phyloP scores from a whole-genome alignment of 2,888 invertebrate species.

The Leucophora obtusa region DNA sequence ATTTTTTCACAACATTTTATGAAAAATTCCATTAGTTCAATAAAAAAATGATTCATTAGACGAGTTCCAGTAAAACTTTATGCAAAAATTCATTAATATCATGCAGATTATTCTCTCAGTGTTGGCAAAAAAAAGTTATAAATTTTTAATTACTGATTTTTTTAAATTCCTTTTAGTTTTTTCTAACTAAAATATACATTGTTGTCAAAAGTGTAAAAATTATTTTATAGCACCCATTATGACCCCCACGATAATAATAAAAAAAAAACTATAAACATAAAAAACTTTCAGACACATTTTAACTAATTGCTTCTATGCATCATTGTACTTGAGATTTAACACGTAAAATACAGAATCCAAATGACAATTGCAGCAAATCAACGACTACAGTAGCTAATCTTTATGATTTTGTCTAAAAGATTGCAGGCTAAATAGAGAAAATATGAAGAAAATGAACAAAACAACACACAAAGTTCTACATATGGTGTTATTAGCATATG shows the following conservation, averaged over 20 bases:
- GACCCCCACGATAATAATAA: neutral
- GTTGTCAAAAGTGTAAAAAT: neutral
- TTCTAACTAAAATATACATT: neutral
- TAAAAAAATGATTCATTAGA: too few relatives aligned
- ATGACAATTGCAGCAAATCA: neutral
- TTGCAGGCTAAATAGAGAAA: neutral
- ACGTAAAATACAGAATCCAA: neutral
- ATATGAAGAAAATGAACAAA: neutral
- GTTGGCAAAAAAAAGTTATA: too few relatives aligned
- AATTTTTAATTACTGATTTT: too few relatives aligned
- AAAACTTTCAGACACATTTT: constrained; percentile 45
- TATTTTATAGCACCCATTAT: neutral
- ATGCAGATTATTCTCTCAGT: too few relatives aligned
- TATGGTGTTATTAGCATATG: constrained; percentile 40
- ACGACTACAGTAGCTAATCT: neutral
- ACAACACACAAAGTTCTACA: neutral
- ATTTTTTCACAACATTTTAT: too few relatives aligned
- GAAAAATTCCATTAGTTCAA: too few relatives aligned
- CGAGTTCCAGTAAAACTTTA: too few relatives aligned
- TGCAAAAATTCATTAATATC: too few relatives aligned
- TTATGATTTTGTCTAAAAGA: constrained; percentile 10
- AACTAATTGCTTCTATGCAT: constrained; percentile 57
- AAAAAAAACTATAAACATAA: neutral
- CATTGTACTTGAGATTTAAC: constrained; percentile 38
- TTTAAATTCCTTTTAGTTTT: too few relatives aligned